Conservation (phyloP, 2,797 vertebrate species). For the Anas acuta region DNA sequence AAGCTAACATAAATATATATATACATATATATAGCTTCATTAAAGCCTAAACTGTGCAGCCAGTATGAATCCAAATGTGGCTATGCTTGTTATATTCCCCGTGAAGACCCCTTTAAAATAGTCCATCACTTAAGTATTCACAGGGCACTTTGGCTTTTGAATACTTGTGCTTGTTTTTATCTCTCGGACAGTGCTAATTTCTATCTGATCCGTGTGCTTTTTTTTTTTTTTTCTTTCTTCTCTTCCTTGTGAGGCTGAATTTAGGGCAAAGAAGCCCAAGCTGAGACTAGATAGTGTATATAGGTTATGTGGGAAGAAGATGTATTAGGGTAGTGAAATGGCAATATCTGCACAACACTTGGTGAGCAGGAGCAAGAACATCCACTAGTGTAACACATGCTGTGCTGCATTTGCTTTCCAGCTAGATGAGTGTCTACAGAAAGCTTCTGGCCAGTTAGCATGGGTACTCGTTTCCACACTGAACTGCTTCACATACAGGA, state of each 20-base stretch:
- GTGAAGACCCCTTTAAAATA: not conserved
- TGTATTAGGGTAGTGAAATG: not conserved
- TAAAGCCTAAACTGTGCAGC: not conserved
- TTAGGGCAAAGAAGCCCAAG: not conserved
- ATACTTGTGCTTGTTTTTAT: not conserved
- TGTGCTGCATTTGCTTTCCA: not conserved
- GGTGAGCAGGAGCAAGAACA: not conserved
- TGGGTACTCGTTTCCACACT: not conserved
- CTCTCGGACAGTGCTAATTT: not conserved
- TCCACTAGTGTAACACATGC: not conserved
- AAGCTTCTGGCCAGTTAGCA: not conserved
- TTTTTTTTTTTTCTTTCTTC: not conserved
- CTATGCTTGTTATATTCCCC: not conserved
- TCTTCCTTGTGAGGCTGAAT: not conserved
- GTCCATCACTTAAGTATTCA: not conserved
- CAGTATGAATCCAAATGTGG: not conserved
- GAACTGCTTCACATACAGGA: not conserved
- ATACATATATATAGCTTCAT: not conserved
- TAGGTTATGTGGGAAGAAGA: not conserved
- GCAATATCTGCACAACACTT: not conserved
- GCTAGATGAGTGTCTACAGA: not conserved
- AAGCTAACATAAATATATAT: not conserved
- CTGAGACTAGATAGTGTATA: not conserved
- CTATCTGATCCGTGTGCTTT: not conserved
- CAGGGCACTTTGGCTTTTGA: not conserved